Conservation (phyloP, 2,888 invertebrate genomes). For the Eupithecia subumbrata region DNA sequence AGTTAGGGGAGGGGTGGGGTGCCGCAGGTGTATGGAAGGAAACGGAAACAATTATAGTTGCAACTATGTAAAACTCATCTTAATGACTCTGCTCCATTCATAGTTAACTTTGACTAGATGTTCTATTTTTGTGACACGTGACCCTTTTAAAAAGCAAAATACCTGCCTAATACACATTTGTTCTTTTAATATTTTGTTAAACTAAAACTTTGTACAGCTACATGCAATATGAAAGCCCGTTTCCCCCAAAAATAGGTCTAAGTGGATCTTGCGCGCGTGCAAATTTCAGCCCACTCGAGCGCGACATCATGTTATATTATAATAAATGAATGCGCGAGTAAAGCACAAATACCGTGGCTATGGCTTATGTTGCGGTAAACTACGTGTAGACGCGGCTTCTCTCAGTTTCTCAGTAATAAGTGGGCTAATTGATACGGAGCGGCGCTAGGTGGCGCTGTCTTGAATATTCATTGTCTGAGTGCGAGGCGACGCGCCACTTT, state of each 20-base stretch:
- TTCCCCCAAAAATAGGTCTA: background rate
- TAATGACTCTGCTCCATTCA: background rate
- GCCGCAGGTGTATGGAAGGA: background rate
- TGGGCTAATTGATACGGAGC: conserved; percentile 63
- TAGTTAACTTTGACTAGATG: background rate
- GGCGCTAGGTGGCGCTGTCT: conserved; percentile 56
- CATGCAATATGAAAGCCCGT: background rate
- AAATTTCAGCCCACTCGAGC: background rate
- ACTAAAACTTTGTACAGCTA: background rate
- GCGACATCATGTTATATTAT: conserved; percentile 3
- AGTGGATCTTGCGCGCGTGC: background rate
- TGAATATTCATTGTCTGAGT: conserved; percentile 61
- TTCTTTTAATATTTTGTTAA: background rate
- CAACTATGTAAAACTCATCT: background rate
- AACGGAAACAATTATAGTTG: background rate
- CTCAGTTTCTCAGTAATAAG: conserved; percentile 47
- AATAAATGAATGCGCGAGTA: conserved; percentile 4
- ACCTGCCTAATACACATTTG: background rate
- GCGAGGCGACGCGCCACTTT: conserved; percentile 3
- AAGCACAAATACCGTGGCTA: background rate
- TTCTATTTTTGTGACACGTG: background rate
- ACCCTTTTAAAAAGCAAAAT: background rate
- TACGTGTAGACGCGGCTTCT: conserved; percentile 38
- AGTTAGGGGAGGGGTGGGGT: background rate
- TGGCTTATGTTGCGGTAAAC: conserved; percentile 18